Conservation (phyloP, 64 coral and sea anemone genomes). For the Montipora capricornis region DNA sequence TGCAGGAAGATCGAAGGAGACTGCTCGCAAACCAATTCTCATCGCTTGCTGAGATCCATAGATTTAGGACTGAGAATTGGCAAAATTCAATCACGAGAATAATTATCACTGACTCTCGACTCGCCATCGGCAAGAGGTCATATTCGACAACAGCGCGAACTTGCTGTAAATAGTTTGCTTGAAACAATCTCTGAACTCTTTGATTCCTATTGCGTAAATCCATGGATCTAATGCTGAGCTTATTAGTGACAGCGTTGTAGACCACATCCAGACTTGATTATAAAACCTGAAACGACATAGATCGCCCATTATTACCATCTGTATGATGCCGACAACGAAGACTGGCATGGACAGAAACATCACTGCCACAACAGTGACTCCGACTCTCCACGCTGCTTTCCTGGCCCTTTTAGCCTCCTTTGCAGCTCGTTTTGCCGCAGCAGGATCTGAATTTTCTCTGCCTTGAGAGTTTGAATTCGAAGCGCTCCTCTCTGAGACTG, state of each 20-base stretch:
- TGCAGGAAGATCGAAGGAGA: too few relatives aligned
- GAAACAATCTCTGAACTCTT: conserved; percentile 32
- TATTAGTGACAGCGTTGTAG: conserved; percentile 13
- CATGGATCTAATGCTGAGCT: conserved; percentile 63
- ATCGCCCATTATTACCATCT: conserved; percentile 18
- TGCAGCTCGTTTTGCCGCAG: not conserved
- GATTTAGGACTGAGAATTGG: not conserved
- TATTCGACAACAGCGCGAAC: not conserved
- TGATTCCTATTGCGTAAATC: conserved; percentile 49
- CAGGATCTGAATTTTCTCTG: not conserved
- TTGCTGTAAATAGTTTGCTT: not conserved
- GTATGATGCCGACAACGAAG: conserved; percentile 17
- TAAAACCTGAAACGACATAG: conserved; percentile 8
- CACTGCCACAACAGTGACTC: not conserved
- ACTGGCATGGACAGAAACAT: conserved; percentile 44
- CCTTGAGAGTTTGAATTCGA: not conserved
- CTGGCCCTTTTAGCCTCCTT: conserved; percentile 4
- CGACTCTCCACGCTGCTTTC: conserved; percentile 42
- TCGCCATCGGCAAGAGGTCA: not conserved
- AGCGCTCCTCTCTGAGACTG: not conserved
- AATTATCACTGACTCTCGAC: not conserved
- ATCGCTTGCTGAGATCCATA: not conserved
- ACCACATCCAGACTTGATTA: conserved; percentile 57
- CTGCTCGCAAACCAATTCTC: too few relatives aligned
- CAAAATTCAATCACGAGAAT: not conserved